These are phyloP conservation scores for Dufourea novaeangliae DNA, from an alignment of 1,140 invertebrate species.

Conservation along the genomic window DNA sequence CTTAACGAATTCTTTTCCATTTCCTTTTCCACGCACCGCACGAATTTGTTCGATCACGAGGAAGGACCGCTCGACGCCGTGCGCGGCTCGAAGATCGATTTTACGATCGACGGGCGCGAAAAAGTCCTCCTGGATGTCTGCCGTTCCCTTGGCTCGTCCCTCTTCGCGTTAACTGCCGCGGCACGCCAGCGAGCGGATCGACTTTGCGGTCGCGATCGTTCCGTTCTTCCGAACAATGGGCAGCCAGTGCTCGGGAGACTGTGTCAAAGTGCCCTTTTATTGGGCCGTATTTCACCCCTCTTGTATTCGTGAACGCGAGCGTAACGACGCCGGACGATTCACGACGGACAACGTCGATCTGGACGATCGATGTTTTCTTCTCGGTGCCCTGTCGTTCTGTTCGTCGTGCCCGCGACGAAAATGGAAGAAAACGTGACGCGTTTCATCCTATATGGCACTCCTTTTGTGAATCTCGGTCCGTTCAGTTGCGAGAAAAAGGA, in stretches of 20 bases:
- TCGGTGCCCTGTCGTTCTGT: constrained; percentile 9
- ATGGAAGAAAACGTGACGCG: neutral
- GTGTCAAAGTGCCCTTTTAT: constrained; percentile 68
- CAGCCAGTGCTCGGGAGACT: constrained; percentile 55
- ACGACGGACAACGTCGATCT: constrained; percentile 41
- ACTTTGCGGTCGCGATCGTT: constrained; percentile 54
- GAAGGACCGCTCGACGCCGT: constrained; percentile 22
- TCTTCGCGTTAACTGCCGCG: constrained; percentile 51
- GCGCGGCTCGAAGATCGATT: constrained; percentile 37
- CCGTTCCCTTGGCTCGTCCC: constrained; percentile 27
- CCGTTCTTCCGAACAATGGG: constrained; percentile 55
- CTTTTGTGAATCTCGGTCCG: no score
- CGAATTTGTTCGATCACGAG: constrained; percentile 18
- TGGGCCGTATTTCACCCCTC: constrained; percentile 63
- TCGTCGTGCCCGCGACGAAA: neutral
- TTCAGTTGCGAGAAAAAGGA: no score
- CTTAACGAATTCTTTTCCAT: no score
- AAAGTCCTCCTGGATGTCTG: constrained; percentile 33
- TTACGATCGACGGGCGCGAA: constrained; percentile 53
- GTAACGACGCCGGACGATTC: constrained; percentile 52
- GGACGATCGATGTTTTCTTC: constrained; percentile 36
- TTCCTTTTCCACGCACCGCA: neutral
- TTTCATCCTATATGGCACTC: no score
- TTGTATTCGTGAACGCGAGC: constrained; percentile 46
- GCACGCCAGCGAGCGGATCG: constrained; percentile 37